phyloP scores from a whole-genome alignment of 2,888 invertebrate species.

The Drosophila vallismaia region DNA sequence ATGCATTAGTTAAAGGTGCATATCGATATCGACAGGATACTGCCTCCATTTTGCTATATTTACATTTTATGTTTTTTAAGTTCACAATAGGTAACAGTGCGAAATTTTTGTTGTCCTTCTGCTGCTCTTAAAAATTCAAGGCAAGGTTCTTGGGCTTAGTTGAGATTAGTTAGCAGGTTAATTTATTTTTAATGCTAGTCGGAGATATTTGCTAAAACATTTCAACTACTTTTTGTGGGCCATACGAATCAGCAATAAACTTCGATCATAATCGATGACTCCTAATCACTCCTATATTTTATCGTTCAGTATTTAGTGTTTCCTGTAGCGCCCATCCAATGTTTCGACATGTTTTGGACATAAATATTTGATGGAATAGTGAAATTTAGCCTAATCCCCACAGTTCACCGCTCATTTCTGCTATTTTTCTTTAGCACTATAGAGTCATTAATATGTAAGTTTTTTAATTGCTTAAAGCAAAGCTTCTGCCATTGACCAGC shows the following conservation, averaged over 20 bases:
- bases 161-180: slow-evolving; percentile 15
- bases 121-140: slow-evolving; percentile 14
- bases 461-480: slow-evolving; percentile 63
- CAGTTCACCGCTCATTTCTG: slow-evolving; percentile 10
- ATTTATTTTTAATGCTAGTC: slow-evolving; percentile 27
- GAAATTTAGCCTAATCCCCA: slow-evolving; percentile 8
- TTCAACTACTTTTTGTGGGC: slow-evolving; percentile 30
- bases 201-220: slow-evolving; percentile 35
- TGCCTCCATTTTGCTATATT: slow-evolving; percentile 53
- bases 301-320: slow-evolving; percentile 5
- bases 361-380: slow-evolving; percentile 6
- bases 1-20: slow-evolving; percentile 27
- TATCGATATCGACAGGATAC: slow-evolving; percentile 21
- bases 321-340: slow-evolving; percentile 7
- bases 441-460: slow-evolving; percentile 3
- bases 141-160: slow-evolving; percentile 21
- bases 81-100: slow-evolving; percentile 64
- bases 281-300: too few species aligned
- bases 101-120: slow-evolving; percentile 8
- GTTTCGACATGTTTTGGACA: slow-evolving; percentile 9
- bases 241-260: slow-evolving; percentile 18
- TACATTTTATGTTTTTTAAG: slow-evolving; percentile 47
- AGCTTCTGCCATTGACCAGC: slow-evolving; percentile 32
- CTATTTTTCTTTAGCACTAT: slow-evolving; percentile 4
- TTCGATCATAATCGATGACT: slow-evolving; percentile 1